phyloP scores from a whole-genome alignment of 2,797 vertebrate species.

The Schizothorax lantsangensis region DNA sequence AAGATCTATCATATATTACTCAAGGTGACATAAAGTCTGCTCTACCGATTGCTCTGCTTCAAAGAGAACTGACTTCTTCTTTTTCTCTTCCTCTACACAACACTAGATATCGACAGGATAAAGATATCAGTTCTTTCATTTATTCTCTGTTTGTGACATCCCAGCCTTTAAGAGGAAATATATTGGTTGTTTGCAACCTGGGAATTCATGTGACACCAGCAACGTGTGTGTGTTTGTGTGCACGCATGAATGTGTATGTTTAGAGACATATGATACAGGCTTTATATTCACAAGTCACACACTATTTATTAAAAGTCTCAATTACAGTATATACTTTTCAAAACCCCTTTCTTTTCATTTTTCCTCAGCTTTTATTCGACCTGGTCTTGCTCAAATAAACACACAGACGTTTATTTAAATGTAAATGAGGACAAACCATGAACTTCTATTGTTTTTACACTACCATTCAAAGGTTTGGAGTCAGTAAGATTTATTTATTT shows the following conservation, averaged over 20 bases:
- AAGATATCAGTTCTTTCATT: slow-evolving; percentile 35
- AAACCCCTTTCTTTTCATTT: neutral
- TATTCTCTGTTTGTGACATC: slow-evolving; percentile 22
- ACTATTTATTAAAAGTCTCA: slow-evolving; percentile 22
- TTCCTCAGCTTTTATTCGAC: neutral
- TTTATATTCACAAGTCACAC: slow-evolving; percentile 46
- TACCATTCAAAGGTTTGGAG: neutral
- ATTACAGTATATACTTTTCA: neutral
- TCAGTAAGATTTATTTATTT: neutral
- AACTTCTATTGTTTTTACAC: neutral
- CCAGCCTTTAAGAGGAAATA: slow-evolving; percentile 26
- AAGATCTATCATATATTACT: slow-evolving; percentile 3
- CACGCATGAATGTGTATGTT: slow-evolving; percentile 4
- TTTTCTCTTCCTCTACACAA: slow-evolving; percentile 1
- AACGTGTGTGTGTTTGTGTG: neutral
- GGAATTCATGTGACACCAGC: slow-evolving; percentile 26
- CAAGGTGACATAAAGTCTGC: slow-evolving; percentile 40
- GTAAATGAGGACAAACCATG: slow-evolving; percentile 21
- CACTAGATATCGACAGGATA: neutral
- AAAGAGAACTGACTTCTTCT: neutral
- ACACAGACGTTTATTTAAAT: neutral
- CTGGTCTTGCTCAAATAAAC: neutral
- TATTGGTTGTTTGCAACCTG: slow-evolving; percentile 9
- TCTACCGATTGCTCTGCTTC: slow-evolving; percentile 30
- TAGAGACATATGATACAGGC: slow-evolving; percentile 21